A percentile compares a stretch with the other conserved stretches of the same genome.
Evolutionary conservation across 2,888 invertebrate genomes (phyloP).

Genomic region (Drosophila meridiana): DNA sequence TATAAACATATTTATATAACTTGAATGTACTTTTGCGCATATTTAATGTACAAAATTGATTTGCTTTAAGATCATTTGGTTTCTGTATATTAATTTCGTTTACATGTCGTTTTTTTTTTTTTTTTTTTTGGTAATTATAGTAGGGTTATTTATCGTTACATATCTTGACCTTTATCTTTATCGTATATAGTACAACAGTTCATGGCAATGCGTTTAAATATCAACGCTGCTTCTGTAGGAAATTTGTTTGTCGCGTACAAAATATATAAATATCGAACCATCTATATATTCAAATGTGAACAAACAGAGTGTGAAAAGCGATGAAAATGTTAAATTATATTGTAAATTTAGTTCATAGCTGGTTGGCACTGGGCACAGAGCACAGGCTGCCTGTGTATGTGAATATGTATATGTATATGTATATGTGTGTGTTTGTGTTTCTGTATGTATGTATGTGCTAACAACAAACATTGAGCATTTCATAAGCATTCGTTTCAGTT

Average conservation of each 20-base stretch:
- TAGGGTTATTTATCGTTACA: slow-evolving; percentile 43
- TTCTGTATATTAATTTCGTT: slow-evolving; percentile 67
- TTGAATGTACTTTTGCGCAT: slow-evolving; percentile 49
- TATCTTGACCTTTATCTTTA: slow-evolving; percentile 36
- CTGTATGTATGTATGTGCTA: slow-evolving; percentile 34
- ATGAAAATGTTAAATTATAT: slow-evolving; percentile 21
- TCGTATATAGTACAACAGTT: slow-evolving; percentile 70
- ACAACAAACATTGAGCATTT: slow-evolving; percentile 73
- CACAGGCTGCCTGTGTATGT: slow-evolving; percentile 30
- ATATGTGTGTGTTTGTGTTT: neutral
- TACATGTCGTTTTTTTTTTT: slow-evolving; percentile 49
- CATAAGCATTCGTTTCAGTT: slow-evolving; percentile 52
- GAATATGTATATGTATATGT: neutral
- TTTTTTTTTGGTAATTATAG: slow-evolving; percentile 42
- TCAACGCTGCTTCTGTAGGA: slow-evolving; percentile 59
- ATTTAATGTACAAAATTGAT: slow-evolving; percentile 58
- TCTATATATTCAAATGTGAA: slow-evolving; percentile 40
- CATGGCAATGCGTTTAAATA: slow-evolving; percentile 62
- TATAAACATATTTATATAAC: slow-evolving; percentile 26
- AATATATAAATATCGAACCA: slow-evolving; percentile 6
- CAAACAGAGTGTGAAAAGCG: slow-evolving; percentile 17
- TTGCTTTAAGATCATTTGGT: slow-evolving; percentile 76
- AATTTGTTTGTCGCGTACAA: slow-evolving; percentile 40
- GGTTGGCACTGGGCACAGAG: slow-evolving; percentile 69
- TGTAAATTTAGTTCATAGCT: slow-evolving; percentile 47